phyloP scores from a whole-genome alignment of 1,140 invertebrate genomes.

The Hesperophylax magnus region DNA sequence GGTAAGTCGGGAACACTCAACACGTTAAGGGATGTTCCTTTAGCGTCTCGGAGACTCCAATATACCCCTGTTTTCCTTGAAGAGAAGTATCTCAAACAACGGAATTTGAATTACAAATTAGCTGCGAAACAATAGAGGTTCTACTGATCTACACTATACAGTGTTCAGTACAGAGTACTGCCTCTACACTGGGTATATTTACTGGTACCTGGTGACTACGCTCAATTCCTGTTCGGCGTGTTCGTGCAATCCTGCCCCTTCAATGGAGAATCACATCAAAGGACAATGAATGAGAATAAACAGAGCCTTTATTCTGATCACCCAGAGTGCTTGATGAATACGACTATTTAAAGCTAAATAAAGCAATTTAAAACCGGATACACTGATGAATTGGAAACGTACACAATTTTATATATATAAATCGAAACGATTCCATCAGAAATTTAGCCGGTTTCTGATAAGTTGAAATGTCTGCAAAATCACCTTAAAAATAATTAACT shows the following conservation, averaged over 20 bases:
- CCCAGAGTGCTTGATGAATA: background rate
- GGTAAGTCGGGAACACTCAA: conserved; percentile 28
- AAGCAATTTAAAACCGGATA: too few relatives aligned
- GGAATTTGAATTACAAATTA: conserved; percentile 57
- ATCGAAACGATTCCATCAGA: too few relatives aligned
- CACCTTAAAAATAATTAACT: too few relatives aligned
- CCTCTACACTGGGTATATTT: too few relatives aligned
- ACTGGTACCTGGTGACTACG: background rate
- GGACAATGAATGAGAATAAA: conserved; percentile 1
- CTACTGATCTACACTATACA: conserved; percentile 8
- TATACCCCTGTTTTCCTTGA: conserved; percentile 60
- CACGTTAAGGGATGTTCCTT: conserved; percentile 37
- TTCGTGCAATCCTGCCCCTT: conserved; percentile 24
- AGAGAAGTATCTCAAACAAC: conserved; percentile 51
- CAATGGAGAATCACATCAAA: conserved; percentile 38
- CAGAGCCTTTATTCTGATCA: background rate
- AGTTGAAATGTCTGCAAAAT: too few relatives aligned
- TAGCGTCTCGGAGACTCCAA: background rate
- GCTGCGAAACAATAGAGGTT: conserved; percentile 33
- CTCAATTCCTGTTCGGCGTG: conserved; percentile 18
- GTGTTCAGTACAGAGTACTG: too few relatives aligned
- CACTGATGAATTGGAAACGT: too few relatives aligned
- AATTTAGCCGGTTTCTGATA: too few relatives aligned
- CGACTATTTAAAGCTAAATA: too few relatives aligned
- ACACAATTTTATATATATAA: too few relatives aligned